phyloP scores from a whole-genome alignment of 1,140 invertebrate species.

The Neodiprion virginianus region DNA sequence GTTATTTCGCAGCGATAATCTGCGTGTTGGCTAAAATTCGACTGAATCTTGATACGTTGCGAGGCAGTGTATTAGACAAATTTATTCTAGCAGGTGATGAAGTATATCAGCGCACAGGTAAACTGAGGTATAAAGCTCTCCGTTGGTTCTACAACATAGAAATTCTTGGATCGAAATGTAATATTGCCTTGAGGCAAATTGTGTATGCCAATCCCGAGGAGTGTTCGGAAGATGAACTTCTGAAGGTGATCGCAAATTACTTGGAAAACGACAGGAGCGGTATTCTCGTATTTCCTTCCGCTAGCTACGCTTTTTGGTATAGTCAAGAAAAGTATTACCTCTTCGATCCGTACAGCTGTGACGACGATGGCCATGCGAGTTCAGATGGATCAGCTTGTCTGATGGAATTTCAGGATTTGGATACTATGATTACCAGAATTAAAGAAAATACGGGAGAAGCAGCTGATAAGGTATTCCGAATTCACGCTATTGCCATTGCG shows the following conservation, averaged over 20 bases:
- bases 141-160: slow-evolving; percentile 46
- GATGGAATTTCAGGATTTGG: slow-evolving; percentile 37
- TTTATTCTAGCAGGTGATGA: slow-evolving; percentile 40
- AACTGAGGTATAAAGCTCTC: slow-evolving; percentile 40
- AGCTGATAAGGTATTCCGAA: slow-evolving; percentile 35
- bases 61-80: slow-evolving; percentile 37
- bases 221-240: slow-evolving; percentile 33
- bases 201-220: slow-evolving; percentile 41
- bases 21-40: slow-evolving; percentile 49
- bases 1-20: slow-evolving; percentile 47
- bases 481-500: slow-evolving; percentile 45
- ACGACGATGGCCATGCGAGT: slow-evolving; percentile 37
- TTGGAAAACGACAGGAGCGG: slow-evolving; percentile 43
- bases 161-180: slow-evolving; percentile 38
- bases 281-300: slow-evolving; percentile 48
- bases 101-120: slow-evolving; percentile 40
- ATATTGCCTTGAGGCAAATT: slow-evolving; percentile 46
- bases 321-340: slow-evolving; percentile 40
- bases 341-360: slow-evolving; percentile 55
- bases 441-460: slow-evolving; percentile 35
- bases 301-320: slow-evolving; percentile 50
- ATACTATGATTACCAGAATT: slow-evolving; percentile 40
- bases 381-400: slow-evolving; percentile 41
- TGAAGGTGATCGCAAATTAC: slow-evolving; percentile 32
- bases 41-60: slow-evolving; percentile 36